phyloP scores from a whole-genome alignment of 1,140 invertebrate species.

The Drosophila miranda region DNA sequence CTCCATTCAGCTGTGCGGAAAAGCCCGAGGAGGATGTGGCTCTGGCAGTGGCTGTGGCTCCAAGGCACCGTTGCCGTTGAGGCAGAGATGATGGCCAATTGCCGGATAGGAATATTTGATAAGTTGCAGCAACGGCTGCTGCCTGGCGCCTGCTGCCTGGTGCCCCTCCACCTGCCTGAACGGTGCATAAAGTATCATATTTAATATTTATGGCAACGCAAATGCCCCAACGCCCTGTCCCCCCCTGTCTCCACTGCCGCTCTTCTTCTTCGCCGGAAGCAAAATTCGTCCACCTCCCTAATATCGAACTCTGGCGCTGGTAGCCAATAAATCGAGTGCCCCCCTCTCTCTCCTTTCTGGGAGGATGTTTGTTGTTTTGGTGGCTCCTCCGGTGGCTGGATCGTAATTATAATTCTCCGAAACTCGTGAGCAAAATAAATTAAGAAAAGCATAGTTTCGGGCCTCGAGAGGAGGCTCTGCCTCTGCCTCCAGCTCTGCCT shows the following conservation, averaged over 20 bases:
- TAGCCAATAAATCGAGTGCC: constrained; percentile 68
- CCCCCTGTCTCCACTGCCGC: not conserved
- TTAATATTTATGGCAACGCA: constrained; percentile 73
- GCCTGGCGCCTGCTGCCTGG: no score
- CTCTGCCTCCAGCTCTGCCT: not conserved
- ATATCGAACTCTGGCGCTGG: constrained; percentile 58
- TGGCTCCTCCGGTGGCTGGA: constrained; percentile 16
- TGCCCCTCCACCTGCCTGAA: constrained; percentile 12
- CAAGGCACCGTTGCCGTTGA: constrained; percentile 50
- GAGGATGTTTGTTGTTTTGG: not conserved
- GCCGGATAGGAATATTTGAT: constrained; percentile 79
- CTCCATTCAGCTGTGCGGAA: constrained; percentile 56
- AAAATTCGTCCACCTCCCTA: constrained; percentile 59
- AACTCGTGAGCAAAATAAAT: constrained; percentile 77
- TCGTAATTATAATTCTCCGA: constrained; percentile 72
- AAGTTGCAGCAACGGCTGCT: constrained; percentile 48
- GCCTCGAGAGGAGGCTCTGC: not conserved
- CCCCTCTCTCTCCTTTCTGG: not conserved
- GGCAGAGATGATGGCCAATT: constrained; percentile 68
- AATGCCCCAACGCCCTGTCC: constrained; percentile 16
- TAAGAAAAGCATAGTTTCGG: constrained; percentile 76
- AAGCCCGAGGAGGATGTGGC: constrained; percentile 54
- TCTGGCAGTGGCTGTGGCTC: constrained; percentile 51
- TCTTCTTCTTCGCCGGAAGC: constrained; percentile 14
- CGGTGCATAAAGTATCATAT: constrained; percentile 76